A percentile compares a stretch with the other conserved stretches of the same genome.
These are phyloP conservation scores for Haemorhous mexicanus DNA, from an alignment of 2,113 vertebrate species.

Conservation along the genomic window DNA sequence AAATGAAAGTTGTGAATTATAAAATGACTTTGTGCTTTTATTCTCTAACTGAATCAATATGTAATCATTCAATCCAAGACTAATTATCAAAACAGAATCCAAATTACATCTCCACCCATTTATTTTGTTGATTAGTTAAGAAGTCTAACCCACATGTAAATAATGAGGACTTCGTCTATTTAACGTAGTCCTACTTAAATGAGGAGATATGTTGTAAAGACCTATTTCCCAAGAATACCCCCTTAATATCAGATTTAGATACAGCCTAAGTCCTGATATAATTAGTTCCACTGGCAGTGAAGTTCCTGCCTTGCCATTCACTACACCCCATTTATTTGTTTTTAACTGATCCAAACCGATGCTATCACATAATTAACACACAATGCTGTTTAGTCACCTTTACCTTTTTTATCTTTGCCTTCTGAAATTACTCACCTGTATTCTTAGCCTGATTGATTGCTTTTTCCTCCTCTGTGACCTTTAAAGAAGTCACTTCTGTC, in stretches of 20 bases:
- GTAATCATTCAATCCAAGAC: not conserved
- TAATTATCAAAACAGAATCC: not conserved
- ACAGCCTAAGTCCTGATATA: not conserved
- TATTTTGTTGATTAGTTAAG: not conserved
- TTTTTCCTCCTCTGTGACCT: not conserved
- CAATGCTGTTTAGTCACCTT: not conserved
- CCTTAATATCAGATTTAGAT: not conserved
- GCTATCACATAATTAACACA: slow-evolving; percentile 30
- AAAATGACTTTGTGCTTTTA: not conserved
- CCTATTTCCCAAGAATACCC: not conserved
- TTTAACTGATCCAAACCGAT: not conserved
- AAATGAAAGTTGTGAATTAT: not conserved
- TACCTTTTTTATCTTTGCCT: slow-evolving; percentile 12
- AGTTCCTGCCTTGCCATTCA: not conserved
- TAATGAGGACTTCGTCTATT: not conserved
- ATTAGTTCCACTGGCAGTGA: not conserved
- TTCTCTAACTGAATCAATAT: not conserved
- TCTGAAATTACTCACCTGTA: not conserved
- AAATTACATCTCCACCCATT: not conserved
- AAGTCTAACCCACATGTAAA: not conserved
- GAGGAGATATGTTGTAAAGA: not conserved
- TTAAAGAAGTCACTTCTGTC: not conserved
- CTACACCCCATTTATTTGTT: not conserved
- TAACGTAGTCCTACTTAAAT: not conserved
- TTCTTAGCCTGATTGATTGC: slow-evolving; percentile 5